Evolutionary conservation across 1,140 invertebrate genomes (phyloP), one percentile per base, ranked within the genome.

Genomic region (Drosophila yakuba): DNA sequence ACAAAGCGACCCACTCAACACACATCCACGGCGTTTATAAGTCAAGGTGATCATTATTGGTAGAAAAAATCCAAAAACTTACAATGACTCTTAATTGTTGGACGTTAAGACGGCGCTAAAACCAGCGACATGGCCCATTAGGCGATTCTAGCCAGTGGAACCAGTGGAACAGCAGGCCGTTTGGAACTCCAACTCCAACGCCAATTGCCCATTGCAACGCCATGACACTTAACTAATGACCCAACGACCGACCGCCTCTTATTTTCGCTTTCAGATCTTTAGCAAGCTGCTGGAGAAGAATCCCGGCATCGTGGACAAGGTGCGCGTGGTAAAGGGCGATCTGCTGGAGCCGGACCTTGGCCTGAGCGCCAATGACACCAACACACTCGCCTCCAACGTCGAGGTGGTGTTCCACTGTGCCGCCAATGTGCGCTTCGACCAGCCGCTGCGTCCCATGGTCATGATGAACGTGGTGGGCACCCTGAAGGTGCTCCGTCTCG

Each of bases 371-470:
- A 93, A 94, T 35, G 97, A 97, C 77, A 93, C 94, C 68, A 74
- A 93, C 38, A 81, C 91, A 60, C 74, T 94, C 20, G 93, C 93
- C 52, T 91, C 94, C 11, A 94, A 95, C 63, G 95, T 97, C 15
- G 94, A 95, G 32, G 94, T 98, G n/a, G 93, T 98, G 0, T 97
- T 98, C 93, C 97, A 98, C 85, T 97, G 96, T 79, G 97, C 98
- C n/a, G 98, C 98, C 20, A 98, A 97, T 84, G 96, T 96, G 64
- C 91, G 97, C 45, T 99, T 99, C 91, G 96, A 98, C 88, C 97
- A 98, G 92, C 94, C 94, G 23, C 93, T 99, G 0, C 95, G 95
- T 79, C 93, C 94, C 4, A 95, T 96, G 3, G 93, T 96, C n/a
- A 93, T 94, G 7, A 93, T 95, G 84, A 97, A 97, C 79, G 94